Conservation (phyloP, 2,888 invertebrate genomes). For the Nymphalis polychloros region DNA sequence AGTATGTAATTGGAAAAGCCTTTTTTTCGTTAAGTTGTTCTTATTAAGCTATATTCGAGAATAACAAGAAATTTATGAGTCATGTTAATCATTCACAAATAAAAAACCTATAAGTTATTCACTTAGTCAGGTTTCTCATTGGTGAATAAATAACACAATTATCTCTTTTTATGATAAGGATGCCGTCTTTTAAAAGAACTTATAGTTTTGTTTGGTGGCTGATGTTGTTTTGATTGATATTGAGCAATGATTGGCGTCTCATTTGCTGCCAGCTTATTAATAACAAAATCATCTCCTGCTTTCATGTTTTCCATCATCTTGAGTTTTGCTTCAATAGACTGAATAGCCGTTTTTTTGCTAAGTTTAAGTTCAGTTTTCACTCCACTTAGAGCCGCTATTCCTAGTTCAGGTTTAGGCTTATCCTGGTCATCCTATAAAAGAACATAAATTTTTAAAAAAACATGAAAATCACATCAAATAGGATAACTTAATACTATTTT, state of each 20-base stretch:
- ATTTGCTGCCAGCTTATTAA: slow-evolving; percentile 85
- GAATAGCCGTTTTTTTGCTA: slow-evolving; percentile 90
- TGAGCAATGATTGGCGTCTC: slow-evolving; percentile 86
- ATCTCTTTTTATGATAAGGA: slow-evolving; percentile 78
- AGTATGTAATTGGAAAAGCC: slow-evolving; percentile 10
- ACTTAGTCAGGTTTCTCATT: too few species aligned
- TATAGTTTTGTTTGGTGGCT: slow-evolving; percentile 62
- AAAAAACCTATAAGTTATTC: slow-evolving; percentile 1
- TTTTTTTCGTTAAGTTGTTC: slow-evolving; percentile 16
- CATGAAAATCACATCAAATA: too few species aligned
- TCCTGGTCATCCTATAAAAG: slow-evolving; percentile 86
- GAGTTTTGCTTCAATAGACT: slow-evolving; percentile 93
- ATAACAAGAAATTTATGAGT: background rate
- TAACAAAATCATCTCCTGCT: slow-evolving; percentile 86
- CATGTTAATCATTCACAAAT: background rate
- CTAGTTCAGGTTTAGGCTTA: slow-evolving; percentile 87
- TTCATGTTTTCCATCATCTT: slow-evolving; percentile 88
- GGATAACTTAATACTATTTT: too few species aligned
- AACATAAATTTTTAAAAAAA: background rate
- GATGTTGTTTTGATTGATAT: slow-evolving; percentile 82
- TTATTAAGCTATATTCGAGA: slow-evolving; percentile 24
- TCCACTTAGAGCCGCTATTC: slow-evolving; percentile 89
- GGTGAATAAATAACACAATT: slow-evolving; percentile 33
- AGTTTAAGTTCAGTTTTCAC: slow-evolving; percentile 83
- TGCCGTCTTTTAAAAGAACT: slow-evolving; percentile 69